A percentile compares a stretch with the other conserved stretches of the same genome.
Conservation (phyloP, 2,888 invertebrate species). For the Sympetrum striolatum region DNA sequence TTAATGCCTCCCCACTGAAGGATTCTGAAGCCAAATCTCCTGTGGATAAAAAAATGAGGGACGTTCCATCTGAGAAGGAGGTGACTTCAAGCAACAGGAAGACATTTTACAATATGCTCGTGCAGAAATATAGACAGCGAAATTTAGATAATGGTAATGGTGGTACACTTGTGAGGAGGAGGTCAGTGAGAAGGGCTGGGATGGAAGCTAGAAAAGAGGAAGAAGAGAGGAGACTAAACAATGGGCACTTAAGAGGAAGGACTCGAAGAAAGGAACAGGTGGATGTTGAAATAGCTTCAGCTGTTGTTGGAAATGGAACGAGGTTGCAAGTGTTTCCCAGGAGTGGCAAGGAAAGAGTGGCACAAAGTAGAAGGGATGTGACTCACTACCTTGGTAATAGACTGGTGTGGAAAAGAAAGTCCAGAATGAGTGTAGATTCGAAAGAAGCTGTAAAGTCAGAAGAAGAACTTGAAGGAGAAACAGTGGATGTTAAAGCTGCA, state of each 20-base stretch:
- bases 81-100: neutral
- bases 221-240: neutral
- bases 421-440: neutral
- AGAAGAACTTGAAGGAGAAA: slow-evolving; percentile 53
- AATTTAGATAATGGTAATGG: neutral
- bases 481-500: slow-evolving; percentile 52
- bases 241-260: slow-evolving; percentile 10
- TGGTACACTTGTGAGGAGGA: neutral
- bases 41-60: neutral
- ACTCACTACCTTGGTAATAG: slow-evolving; percentile 5
- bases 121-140: slow-evolving; percentile 17
- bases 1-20: neutral
- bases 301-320: slow-evolving; percentile 49
- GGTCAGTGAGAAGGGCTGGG: neutral
- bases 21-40: neutral
- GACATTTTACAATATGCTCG: slow-evolving; percentile 6
- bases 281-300: neutral
- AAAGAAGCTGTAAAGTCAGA: slow-evolving; percentile 54
- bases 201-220: slow-evolving; percentile 2
- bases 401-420: neutral
- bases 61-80: neutral
- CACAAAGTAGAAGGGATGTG: neutral
- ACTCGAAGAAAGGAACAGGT: neutral
- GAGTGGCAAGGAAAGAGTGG: slow-evolving; percentile 53
- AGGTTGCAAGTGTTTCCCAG: slow-evolving; percentile 51